Percentiles rank a stretch among this genome's conserved stretches.
These are phyloP conservation scores for Limosa lapponica DNA, from an alignment of 2,797 vertebrate species.

Conservation along the genomic window DNA sequence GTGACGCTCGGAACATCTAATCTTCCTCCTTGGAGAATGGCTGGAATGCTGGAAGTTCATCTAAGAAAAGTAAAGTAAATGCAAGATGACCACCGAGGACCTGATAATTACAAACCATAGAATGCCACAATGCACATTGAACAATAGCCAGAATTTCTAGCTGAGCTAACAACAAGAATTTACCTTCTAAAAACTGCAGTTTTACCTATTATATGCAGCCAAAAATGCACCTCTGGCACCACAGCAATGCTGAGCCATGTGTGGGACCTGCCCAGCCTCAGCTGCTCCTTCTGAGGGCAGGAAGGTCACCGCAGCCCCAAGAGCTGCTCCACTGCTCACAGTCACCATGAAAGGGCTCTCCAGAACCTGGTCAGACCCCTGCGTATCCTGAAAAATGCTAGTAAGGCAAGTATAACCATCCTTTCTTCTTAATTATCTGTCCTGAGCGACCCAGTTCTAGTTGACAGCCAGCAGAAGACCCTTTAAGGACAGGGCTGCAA, in stretches of 20 bases:
- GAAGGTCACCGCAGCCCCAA: neutral
- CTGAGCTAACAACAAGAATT: neutral
- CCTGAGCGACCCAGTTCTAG: neutral
- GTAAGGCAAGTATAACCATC: neutral
- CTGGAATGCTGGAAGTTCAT: slow-evolving; percentile 34
- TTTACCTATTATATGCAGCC: neutral
- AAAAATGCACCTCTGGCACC: neutral
- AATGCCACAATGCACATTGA: too few species aligned
- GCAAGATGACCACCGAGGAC: neutral
- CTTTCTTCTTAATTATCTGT: neutral
- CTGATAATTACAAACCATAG: neutral
- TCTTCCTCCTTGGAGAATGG: neutral
- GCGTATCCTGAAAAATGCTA: neutral
- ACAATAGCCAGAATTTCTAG: neutral
- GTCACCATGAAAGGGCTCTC: neutral
- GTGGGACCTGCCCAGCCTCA: neutral
- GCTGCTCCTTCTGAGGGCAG: neutral
- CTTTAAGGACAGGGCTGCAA: neutral
- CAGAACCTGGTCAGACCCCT: neutral
- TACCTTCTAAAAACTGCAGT: neutral
- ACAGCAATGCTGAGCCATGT: neutral
- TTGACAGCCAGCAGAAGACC: neutral
- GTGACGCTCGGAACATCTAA: neutral
- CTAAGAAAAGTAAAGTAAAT: slow-evolving; percentile 36
- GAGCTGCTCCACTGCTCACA: neutral